Base-by-base conservation (phyloP, 2,888 invertebrate genomes). In the Eristalis tenax region DNA sequence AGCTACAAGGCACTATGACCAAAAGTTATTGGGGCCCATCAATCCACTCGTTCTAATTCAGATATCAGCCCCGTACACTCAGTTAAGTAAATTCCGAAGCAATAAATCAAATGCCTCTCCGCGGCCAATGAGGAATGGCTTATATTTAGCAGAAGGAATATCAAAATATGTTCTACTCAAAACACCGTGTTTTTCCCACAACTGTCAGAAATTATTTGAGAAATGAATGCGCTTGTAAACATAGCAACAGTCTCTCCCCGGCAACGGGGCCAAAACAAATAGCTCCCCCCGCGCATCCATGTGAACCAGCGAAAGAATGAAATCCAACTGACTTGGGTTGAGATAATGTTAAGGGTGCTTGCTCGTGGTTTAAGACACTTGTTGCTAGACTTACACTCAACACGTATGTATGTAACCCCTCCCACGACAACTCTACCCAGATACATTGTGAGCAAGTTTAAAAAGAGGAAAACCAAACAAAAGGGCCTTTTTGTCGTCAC, bases 321-420 rank as follows among this genome's bases (percentile, higher is more conserved):
- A 22, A 43, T 38, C 18, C 32, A 61, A 76, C 56, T 40, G 26
- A 76, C 61, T 56, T 65, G 13, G 11, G 69, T 73, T 63, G 4
- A 22, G 68, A 11, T 35, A 4, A 23, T 11, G 15, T 56, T 5
- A 11, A 28, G 22, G 1, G 38, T n/a, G 69, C 32, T 2, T 85
- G 85, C 85, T 81, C 84, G 35, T 38, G 38, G 59, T 28, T 11
- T 28, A 32, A 10, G 38, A 18, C 4, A 43, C 63, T 63, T 81
- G 82, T 85, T 85, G 76, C 76, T 50, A 77, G 35, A 77, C 85
- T 77, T 82, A 68, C 23, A 69, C 59, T 32, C 18, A 50, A 50
- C 43, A 65, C 59, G 65, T 71, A n/a, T n/a, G 65, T 26, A 65
- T 40, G 13, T 40, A 59, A 5, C 4, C 18, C 13, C 57, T 6